A percentile compares a stretch with the other conserved stretches of the same genome.
phyloP scores from a whole-genome alignment of 2,113 vertebrate genomes.

The Chaetura pelagica region DNA sequence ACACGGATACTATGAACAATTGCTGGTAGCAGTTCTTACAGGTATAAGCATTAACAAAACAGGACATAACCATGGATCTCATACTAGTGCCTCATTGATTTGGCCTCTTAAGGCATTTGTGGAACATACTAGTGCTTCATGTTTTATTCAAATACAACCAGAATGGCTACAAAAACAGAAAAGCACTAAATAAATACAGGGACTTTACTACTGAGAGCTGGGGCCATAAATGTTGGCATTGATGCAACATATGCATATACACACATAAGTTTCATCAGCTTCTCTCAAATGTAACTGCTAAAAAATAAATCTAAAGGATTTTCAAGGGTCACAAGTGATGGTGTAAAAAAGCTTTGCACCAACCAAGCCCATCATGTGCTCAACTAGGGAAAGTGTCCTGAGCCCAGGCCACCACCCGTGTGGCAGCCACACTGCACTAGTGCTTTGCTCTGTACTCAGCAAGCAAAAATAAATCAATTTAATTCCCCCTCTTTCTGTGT shows the following conservation, averaged over 20 bases:
- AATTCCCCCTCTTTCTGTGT: neutral
- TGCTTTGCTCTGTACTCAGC: neutral
- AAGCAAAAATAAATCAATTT: neutral
- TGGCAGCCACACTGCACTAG: accelerated
- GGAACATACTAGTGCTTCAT: neutral
- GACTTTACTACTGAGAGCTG: neutral
- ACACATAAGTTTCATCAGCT: neutral
- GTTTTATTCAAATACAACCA: neutral
- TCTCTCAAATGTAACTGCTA: neutral
- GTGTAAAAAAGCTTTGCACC: neutral
- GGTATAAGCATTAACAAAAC: slow-evolving; percentile 52
- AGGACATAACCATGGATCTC: slow-evolving; percentile 3
- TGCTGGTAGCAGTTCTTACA: slow-evolving; percentile 58
- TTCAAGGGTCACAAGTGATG: neutral
- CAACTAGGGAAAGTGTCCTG: neutral
- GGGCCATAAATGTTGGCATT: neutral
- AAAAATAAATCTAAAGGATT: neutral
- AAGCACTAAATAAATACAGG: neutral
- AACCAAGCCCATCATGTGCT: accelerated
- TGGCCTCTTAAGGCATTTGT: neutral
- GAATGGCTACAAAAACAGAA: neutral
- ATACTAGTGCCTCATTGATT: neutral
- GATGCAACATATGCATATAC: neutral
- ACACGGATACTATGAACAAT: slow-evolving; percentile 59
- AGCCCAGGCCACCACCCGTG: accelerated